Conservation (phyloP, 1,140 invertebrate species). For the Diprion similis region DNA sequence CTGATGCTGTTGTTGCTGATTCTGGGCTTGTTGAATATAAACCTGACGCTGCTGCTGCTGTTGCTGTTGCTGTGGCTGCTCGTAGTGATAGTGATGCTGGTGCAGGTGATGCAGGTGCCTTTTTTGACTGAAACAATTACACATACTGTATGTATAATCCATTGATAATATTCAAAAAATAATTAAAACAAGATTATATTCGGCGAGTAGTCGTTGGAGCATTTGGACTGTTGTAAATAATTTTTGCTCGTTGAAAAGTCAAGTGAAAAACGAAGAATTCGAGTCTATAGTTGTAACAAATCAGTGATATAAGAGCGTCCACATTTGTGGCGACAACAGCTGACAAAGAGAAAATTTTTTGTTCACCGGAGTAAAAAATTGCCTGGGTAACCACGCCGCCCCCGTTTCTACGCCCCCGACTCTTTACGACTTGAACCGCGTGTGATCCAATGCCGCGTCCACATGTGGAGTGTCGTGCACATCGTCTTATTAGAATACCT, state of each 20-base stretch:
- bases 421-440: no score
- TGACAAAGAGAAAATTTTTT: no score
- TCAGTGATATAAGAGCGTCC: background rate
- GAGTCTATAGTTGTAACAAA: background rate
- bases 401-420: no score
- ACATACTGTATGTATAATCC: background rate
- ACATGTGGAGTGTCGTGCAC: no score
- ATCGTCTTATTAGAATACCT: no score
- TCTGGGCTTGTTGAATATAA: background rate
- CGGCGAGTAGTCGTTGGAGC: no score
- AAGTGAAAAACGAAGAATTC: background rate
- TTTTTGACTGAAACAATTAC: constrained; percentile 36
- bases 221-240: constrained; percentile 21
- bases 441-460: no score
- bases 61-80: constrained; percentile 19
- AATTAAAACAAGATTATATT: no score
- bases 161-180: constrained; percentile 19
- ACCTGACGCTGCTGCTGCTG: constrained; percentile 20
- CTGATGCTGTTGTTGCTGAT: constrained; percentile 23
- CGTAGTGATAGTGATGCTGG: background rate
- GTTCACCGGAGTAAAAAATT: no score
- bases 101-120: constrained; percentile 30
- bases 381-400: no score
- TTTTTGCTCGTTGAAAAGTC: background rate
- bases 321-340: no score